Evolutionary conservation across 2,113 vertebrate species (phyloP), one percentile per base, ranked within the genome.

Genomic region (Aphyosemion australe): DNA sequence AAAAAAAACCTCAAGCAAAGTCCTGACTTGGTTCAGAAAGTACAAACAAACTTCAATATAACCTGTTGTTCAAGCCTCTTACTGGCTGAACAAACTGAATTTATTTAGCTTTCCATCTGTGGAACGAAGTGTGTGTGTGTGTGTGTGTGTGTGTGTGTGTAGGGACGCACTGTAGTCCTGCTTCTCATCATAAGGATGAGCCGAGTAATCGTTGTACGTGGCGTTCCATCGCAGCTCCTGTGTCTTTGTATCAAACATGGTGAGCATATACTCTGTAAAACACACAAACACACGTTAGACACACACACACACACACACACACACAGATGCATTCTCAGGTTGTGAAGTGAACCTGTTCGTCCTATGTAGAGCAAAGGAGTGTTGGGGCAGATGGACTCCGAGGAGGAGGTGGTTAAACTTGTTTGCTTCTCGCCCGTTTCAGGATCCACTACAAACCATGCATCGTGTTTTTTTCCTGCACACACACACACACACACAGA

Each of bases 381-480:
- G 0, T 95, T 94, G 0, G 95, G 93, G 69, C 95, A 95, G 71
- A 95, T 91, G 26, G 92, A 94, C 0, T 95, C 94, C 1, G 94
- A 95, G 4, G 88, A 83, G 5, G 95, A 93, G 2, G 97, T 96
- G 1, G 94, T 97, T 31, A 98, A 89, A 0, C 94, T 96, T 20
- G 92, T 95, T 90, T 97, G 97, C 34, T 95, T 98, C 85, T 97
- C 92, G n/a, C 97, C 97, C 0, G 97, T 97, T 79, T 93, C 94
- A 59, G 97, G 96, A 82, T 99, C 95, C 81, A 99, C 94, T 2
- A 98, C 84, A 61, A 97, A 95, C 97, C 97, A 99, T 0, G 91
- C 89, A 79, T 99, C 97, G 85, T 96, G 95, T 87, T 99, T 99
- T 88, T 95, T 96, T 72, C 97, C 97, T 99, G 84, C 19, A 43